A percentile compares a stretch with the other conserved stretches of the same genome.
These are phyloP conservation scores for Andinoacara biseriatus DNA, from an alignment of 2,113 vertebrate genomes.

Conservation along the genomic window DNA sequence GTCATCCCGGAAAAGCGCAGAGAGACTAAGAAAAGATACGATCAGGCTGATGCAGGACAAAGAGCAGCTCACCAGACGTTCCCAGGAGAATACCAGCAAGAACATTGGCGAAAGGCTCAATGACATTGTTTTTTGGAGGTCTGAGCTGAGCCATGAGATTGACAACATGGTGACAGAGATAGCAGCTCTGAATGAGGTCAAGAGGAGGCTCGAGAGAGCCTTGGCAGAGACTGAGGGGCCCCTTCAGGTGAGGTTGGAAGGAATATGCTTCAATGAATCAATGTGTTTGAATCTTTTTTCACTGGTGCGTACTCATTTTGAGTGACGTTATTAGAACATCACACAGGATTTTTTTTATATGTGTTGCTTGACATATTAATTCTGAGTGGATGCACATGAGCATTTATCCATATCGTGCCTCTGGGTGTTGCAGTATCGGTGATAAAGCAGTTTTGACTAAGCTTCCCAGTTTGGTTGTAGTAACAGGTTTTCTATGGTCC, in stretches of 20 bases:
- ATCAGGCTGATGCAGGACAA: conserved; percentile 88
- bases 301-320: accelerated
- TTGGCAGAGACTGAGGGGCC: conserved; percentile 87
- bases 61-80: conserved; percentile 85
- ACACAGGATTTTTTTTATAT: too few relatives aligned
- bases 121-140: conserved; percentile 92
- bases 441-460: conserved; percentile 17
- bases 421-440: neutral
- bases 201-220: conserved; percentile 89
- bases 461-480: conserved; percentile 24
- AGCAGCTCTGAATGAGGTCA: conserved; percentile 83
- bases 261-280: neutral
- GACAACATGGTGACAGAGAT: conserved; percentile 92
- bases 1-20: conserved; percentile 84
- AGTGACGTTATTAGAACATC: neutral
- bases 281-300: neutral
- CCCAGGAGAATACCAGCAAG: conserved; percentile 85
- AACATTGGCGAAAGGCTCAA: conserved; percentile 88
- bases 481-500: conserved; percentile 31
- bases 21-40: conserved; percentile 87
- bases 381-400: neutral
- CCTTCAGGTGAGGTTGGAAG: conserved; percentile 82
- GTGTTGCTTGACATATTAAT: accelerated
- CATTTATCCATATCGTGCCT: conserved; percentile 1
- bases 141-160: conserved; percentile 88